Conservation (phyloP, 2,797 vertebrate species). For the Anabas testudineus region DNA sequence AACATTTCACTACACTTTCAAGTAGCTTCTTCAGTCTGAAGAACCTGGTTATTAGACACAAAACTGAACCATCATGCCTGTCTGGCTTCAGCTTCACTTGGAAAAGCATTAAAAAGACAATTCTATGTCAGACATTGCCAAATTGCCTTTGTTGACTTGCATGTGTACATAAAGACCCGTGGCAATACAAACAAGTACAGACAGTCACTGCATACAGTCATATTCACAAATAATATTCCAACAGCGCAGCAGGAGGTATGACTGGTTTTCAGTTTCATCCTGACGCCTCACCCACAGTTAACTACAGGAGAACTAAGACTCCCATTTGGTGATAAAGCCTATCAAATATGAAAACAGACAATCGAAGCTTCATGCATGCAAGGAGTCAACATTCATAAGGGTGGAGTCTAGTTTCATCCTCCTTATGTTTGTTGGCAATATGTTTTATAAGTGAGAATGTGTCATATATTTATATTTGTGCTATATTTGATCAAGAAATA, state of each 20-base stretch:
- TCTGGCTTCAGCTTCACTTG: constrained; percentile 11
- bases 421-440: not conserved
- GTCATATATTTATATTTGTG: too few species aligned
- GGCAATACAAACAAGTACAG: constrained; percentile 3
- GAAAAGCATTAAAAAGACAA: constrained; percentile 7
- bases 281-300: constrained; percentile 2
- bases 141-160: constrained; percentile 36
- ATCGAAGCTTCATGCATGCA: not conserved
- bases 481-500: too few species aligned
- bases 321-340: not conserved
- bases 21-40: too few species aligned
- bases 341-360: not conserved
- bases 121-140: constrained; percentile 22
- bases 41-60: constrained; percentile 13
- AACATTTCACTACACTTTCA: too few species aligned
- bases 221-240: constrained; percentile 28
- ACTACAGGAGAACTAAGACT: constrained; percentile 5
- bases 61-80: not conserved
- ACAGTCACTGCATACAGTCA: constrained; percentile 1
- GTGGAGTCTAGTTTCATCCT: not conserved
- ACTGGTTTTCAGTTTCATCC: constrained; percentile 11
- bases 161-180: constrained; percentile 30
- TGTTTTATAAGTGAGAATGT: not conserved
- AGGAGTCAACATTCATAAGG: not conserved
- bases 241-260: constrained; percentile 14